Evolutionary conservation across 2,797 vertebrate species (phyloP).

Genomic region (Valencia hispanica): DNA sequence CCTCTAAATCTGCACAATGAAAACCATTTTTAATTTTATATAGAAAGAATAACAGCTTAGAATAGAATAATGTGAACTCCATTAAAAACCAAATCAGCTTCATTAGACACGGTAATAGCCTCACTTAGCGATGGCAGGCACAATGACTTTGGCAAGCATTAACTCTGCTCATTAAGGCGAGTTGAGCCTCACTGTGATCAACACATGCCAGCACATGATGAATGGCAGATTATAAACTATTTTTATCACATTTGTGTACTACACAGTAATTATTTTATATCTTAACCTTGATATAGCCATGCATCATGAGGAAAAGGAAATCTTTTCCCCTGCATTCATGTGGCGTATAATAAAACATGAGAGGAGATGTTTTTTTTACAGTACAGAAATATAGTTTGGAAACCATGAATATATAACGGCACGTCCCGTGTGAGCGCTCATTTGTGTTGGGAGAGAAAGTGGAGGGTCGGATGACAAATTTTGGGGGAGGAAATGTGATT

Average conservation of each 20-base stretch:
- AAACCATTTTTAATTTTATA: slow-evolving; percentile 41
- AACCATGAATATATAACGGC: slow-evolving; percentile 36
- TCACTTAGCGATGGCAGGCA: slow-evolving; percentile 54
- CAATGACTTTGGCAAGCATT: slow-evolving; percentile 48
- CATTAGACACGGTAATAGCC: slow-evolving; percentile 57
- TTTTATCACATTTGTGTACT: slow-evolving; percentile 28
- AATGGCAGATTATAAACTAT: slow-evolving; percentile 40
- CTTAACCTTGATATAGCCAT: slow-evolving; percentile 15
- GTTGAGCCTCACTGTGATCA: slow-evolving; percentile 51
- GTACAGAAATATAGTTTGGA: slow-evolving; percentile 35
- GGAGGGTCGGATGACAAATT: slow-evolving; percentile 62
- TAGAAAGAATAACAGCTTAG: slow-evolving; percentile 49
- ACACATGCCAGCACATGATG: slow-evolving; percentile 44
- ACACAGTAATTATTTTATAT: slow-evolving; percentile 34
- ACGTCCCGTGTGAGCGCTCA: slow-evolving; percentile 46
- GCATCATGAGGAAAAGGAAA: not conserved
- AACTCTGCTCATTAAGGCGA: slow-evolving; percentile 60
- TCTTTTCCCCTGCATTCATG: slow-evolving; percentile 2
- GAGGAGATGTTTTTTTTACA: slow-evolving; percentile 1
- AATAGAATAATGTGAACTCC: slow-evolving; percentile 48
- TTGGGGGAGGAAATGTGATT: slow-evolving; percentile 60
- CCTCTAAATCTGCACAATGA: slow-evolving; percentile 37
- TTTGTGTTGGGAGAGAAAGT: slow-evolving; percentile 55
- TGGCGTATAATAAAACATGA: slow-evolving; percentile 7
- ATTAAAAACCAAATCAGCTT: slow-evolving; percentile 51